Percentiles rank a stretch among this genome's conserved stretches.
Evolutionary conservation across 2,797 vertebrate species (phyloP).

Genomic region (Kryptopterus vitreolus): DNA sequence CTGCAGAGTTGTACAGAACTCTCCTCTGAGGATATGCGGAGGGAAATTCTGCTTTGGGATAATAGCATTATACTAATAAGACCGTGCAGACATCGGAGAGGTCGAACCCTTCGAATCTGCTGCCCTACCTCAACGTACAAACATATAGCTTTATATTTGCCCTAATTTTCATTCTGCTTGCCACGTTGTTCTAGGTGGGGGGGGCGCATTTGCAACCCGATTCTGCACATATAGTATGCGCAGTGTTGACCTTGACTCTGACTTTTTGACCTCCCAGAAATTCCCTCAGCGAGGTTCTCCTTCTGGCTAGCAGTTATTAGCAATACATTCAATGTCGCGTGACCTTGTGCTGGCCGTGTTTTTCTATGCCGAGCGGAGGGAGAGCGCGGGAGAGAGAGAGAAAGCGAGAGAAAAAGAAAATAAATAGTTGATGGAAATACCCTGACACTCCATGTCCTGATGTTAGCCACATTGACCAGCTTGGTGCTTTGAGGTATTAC

Average conservation of each 20-base stretch:
- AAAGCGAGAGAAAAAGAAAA: conserved; percentile 62
- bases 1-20: conserved; percentile 70
- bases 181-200: too few relatives aligned
- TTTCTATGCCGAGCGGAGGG: conserved; percentile 12
- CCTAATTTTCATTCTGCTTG: too few relatives aligned
- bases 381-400: conserved; percentile 21
- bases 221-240: too few relatives aligned
- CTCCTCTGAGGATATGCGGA: conserved; percentile 60
- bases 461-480: conserved; percentile 68
- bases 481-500: conserved; percentile 59
- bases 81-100: conserved; percentile 35
- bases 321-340: conserved; percentile 43
- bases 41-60: conserved; percentile 63
- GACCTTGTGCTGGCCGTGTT: conserved; percentile 16
- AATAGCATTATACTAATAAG: conserved; percentile 54
- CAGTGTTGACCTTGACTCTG: conserved; percentile 22
- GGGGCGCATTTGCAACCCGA: too few relatives aligned
- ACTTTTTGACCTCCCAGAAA: conserved; percentile 30
- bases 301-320: conserved; percentile 32
- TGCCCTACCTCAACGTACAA: neutral
- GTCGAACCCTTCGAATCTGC: conserved; percentile 15
- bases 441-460: conserved; percentile 55
- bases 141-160: neutral
- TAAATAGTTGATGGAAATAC: conserved; percentile 64
- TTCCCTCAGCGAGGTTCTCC: conserved; percentile 25